These are phyloP conservation scores for human DNA, from an alignment of 2,113 vertebrate species.

Conservation along the genomic window GRCh38 chr1:46116501-46117000, in stretches of 20 bases:
- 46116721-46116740: background rate
- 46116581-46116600: too few species aligned
- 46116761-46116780: background rate
- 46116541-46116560: too few species aligned
- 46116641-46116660: too few species aligned
- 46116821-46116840: background rate
- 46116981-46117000: slow-evolving; percentile 28
- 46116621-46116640: too few species aligned
- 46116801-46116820: background rate
- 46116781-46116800: background rate
- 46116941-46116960: background rate
- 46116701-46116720: background rate
- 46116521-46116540: too few species aligned
- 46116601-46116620: too few species aligned
- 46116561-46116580: too few species aligned
- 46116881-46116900: background rate
- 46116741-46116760: background rate
- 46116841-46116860: background rate
- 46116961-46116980: background rate
- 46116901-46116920: background rate
- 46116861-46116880: background rate
- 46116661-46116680: too few species aligned
- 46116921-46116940: background rate
- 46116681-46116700: too few species aligned
- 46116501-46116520: too few species aligned